Percentiles rank a stretch among this genome's conserved stretches.
Conservation (phyloP, 35 echinoderm and acorn worm species). For the Apostichopus japonicus region DNA sequence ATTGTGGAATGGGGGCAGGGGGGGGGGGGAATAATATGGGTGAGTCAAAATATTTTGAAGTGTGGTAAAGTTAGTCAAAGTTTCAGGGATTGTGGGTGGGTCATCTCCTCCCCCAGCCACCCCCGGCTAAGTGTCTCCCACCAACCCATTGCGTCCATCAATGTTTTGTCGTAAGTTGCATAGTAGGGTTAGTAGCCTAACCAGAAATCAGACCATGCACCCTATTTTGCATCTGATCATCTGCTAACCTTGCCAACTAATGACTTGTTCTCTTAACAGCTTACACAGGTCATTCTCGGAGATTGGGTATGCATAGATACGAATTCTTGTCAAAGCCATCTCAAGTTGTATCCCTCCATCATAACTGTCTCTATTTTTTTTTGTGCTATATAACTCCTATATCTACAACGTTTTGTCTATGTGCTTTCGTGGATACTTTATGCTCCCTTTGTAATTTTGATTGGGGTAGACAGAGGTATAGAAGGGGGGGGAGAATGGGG, state of each 20-base stretch:
- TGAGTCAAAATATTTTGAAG: no score
- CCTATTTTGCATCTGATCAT: not conserved
- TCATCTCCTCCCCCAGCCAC: no score
- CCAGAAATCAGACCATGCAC: not conserved
- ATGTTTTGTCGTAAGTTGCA: no score
- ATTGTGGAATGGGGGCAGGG: no score
- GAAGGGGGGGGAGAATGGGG: no score
- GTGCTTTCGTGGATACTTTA: not conserved
- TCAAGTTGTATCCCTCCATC: not conserved
- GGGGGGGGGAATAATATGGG: no score
- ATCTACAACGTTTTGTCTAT: not conserved
- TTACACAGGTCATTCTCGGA: conserved; percentile 15
- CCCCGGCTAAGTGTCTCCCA: no score
- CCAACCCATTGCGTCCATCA: no score
- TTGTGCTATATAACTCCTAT: not conserved
- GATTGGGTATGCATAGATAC: conserved; percentile 10
- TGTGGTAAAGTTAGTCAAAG: no score
- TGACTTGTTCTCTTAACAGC: conserved; percentile 32
- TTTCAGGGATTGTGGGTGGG: no score
- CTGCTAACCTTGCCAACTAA: not conserved
- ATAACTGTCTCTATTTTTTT: not conserved
- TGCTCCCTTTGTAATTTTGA: not conserved
- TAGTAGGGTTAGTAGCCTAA: no score
- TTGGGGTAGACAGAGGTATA: not conserved
- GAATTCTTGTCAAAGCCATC: not conserved